Conservation (phyloP, 2,888 invertebrate genomes). For the Epicampocera succincta region DNA sequence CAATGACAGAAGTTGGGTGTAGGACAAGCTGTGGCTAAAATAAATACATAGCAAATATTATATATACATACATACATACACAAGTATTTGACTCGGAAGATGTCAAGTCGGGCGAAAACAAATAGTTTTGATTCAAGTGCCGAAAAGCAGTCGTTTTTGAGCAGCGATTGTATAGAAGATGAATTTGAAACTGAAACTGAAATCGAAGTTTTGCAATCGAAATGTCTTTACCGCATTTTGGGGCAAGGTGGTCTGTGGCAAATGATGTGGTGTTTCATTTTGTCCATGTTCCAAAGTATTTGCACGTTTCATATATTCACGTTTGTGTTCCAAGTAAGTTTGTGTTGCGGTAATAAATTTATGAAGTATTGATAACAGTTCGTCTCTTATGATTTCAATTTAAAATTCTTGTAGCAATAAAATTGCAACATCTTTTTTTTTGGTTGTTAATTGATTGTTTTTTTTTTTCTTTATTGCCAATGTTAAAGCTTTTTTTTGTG, state of each 20-base stretch:
- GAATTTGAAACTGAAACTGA: too few species aligned
- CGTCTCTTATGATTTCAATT: conserved; percentile 17
- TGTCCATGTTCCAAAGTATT: conserved; percentile 84
- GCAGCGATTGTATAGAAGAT: conserved; percentile 38
- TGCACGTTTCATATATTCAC: conserved; percentile 86
- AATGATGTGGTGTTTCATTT: conserved; percentile 83
- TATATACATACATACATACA: neutral
- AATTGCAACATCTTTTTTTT: conserved; percentile 23
- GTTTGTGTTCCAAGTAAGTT: conserved; percentile 83
- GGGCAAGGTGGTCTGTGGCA: conserved; percentile 84
- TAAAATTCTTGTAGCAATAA: conserved; percentile 31
- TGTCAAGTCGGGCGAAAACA: conserved; percentile 25
- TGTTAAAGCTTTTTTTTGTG: conserved; percentile 30
- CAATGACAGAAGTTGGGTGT: conserved; percentile 50
- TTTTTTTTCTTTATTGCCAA: conserved; percentile 17
- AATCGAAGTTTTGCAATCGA: conserved; percentile 73
- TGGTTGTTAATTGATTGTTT: conserved; percentile 4
- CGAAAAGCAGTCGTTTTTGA: conserved; percentile 42
- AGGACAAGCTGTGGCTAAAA: conserved; percentile 44
- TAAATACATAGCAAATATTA: neutral
- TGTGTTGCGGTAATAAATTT: neutral
- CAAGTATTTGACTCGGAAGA: conserved; percentile 18
- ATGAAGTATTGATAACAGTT: conserved; percentile 6
- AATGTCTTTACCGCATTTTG: conserved; percentile 80
- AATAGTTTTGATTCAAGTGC: neutral